These are phyloP conservation scores for Tromatobia lineatoria DNA, from an alignment of 2,888 invertebrate genomes.

Conservation along the genomic window DNA sequence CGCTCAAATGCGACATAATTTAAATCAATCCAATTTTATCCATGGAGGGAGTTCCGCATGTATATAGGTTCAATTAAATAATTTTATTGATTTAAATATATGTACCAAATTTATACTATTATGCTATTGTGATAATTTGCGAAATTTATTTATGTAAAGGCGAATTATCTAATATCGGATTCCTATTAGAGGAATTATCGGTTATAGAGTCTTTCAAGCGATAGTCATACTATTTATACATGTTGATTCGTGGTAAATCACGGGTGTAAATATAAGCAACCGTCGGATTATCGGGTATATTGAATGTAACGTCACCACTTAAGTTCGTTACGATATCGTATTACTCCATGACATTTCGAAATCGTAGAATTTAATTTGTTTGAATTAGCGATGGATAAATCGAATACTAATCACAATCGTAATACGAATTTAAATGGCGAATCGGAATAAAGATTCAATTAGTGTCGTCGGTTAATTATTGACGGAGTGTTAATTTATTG, in stretches of 20 bases:
- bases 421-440: background rate
- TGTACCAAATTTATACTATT: no score
- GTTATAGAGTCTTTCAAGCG: background rate
- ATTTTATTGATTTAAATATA: no score
- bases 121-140: conserved; percentile 10
- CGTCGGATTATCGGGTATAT: background rate
- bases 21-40: no score
- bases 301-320: background rate
- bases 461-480: background rate
- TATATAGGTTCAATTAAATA: no score
- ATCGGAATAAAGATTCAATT: conserved; percentile 1
- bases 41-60: no score
- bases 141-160: background rate
- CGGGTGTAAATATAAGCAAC: conserved; percentile 40
- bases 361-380: conserved; percentile 34
- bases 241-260: conserved; percentile 6
- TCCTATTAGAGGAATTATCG: conserved; percentile 29
- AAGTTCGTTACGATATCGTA: background rate
- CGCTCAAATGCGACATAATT: no score
- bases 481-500: background rate
- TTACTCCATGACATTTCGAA: background rate
- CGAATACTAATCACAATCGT: conserved; percentile 6
- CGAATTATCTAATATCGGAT: background rate
- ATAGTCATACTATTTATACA: background rate
- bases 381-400: conserved; percentile 36